Evolutionary conservation across 2,797 vertebrate species (phyloP).

Genomic region (Knipowitschia caucasica): DNA sequence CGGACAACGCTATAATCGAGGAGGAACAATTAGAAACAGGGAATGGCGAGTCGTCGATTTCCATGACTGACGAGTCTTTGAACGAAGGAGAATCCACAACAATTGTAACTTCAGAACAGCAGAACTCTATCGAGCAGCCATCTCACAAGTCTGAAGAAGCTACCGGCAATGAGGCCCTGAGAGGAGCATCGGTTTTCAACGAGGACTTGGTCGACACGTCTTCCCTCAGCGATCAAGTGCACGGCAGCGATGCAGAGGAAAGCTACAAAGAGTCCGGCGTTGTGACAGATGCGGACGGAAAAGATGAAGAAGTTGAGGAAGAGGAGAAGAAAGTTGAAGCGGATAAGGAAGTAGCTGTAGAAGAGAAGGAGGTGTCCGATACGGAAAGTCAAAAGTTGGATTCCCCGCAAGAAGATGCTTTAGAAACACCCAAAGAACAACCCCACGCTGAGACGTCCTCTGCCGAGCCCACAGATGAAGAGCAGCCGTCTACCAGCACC

Average conservation of each 20-base stretch:
- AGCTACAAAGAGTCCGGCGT: slow-evolving; percentile 51
- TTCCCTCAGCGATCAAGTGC: slow-evolving; percentile 44
- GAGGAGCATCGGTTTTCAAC: slow-evolving; percentile 52
- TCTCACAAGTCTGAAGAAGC: slow-evolving; percentile 39
- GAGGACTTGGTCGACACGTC: slow-evolving; percentile 56
- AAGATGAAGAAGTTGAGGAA: slow-evolving; percentile 19
- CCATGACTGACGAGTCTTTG: slow-evolving; percentile 41
- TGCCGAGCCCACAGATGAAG: slow-evolving; percentile 16
- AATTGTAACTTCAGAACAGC: slow-evolving; percentile 22
- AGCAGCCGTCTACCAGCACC: slow-evolving; percentile 31
- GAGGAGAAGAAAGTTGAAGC: slow-evolving; percentile 20
- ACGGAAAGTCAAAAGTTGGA: slow-evolving; percentile 11
- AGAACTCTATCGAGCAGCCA: slow-evolving; percentile 38
- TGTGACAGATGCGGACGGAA: slow-evolving; percentile 28
- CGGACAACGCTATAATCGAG: slow-evolving; percentile 21
- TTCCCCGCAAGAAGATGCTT: slow-evolving; percentile 10
- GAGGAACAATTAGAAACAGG: slow-evolving; percentile 35
- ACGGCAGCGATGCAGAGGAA: slow-evolving; percentile 46
- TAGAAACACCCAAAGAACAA: slow-evolving; percentile 39
- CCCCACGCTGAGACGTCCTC: slow-evolving; percentile 32
- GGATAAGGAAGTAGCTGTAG: slow-evolving; percentile 21
- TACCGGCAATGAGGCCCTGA: slow-evolving; percentile 47
- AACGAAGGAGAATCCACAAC: slow-evolving; percentile 32
- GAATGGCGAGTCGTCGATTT: slow-evolving; percentile 31
- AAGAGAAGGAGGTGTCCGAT: slow-evolving; percentile 24